Evolutionary conservation across 2,888 invertebrate species (phyloP).

Genomic region (Pelosia muscerda): DNA sequence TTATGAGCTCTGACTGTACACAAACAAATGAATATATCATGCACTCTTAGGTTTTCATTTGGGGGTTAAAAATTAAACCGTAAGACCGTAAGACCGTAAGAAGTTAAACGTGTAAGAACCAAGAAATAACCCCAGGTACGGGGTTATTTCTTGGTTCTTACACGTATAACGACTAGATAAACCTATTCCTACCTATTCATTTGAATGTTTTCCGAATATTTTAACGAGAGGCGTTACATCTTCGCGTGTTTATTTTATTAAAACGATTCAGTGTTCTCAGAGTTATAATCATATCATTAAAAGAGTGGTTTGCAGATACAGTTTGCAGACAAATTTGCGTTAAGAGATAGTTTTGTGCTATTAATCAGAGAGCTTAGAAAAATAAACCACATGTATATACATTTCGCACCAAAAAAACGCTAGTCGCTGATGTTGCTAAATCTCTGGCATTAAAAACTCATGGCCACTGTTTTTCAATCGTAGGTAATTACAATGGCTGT

Average conservation of each 20-base stretch:
- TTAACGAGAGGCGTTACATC: constrained; percentile 33
- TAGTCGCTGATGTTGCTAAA: constrained; percentile 6
- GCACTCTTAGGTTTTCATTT: background rate
- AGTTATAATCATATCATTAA: constrained; percentile 45
- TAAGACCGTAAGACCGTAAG: too few relatives aligned
- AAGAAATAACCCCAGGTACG: too few relatives aligned
- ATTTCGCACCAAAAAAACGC: constrained; percentile 7
- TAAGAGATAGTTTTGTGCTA: constrained; percentile 10
- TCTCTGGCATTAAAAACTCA: constrained; percentile 13
- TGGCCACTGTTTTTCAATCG: constrained; percentile 2
- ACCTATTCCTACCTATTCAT: constrained; percentile 7
- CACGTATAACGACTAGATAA: background rate
- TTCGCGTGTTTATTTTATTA: constrained; percentile 42
- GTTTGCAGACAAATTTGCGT: constrained; percentile 8
- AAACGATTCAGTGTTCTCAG: constrained; percentile 31
- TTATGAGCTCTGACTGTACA: too few relatives aligned
- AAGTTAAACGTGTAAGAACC: too few relatives aligned
- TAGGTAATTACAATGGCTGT: background rate
- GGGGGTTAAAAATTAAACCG: background rate
- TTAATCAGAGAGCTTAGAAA: constrained; percentile 30
- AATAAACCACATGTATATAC: constrained; percentile 19
- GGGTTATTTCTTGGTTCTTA: background rate
- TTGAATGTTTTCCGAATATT: constrained; percentile 36
- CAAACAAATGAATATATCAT: background rate
- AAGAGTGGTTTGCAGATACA: constrained; percentile 24